Percentiles rank a stretch among this genome's conserved stretches.
These are phyloP conservation scores for Mormyrops boulengeri DNA, from an alignment of 2,797 vertebrate genomes.

Conservation along the genomic window DNA sequence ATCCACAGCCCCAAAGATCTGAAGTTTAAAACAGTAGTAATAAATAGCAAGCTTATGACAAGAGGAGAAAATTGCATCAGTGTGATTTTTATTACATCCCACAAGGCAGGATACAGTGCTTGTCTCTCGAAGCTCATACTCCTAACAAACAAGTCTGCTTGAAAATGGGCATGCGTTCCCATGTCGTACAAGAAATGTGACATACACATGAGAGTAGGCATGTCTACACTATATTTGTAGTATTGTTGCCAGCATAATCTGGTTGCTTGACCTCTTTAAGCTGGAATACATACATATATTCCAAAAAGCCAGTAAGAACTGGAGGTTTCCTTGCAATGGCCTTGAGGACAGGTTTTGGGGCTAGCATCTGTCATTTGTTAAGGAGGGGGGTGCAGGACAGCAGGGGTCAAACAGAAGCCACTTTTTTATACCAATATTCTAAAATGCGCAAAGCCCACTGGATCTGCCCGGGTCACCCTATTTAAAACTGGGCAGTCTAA, in stretches of 20 bases:
- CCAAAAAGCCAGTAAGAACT: neutral
- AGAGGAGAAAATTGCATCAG: neutral
- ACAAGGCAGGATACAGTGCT: neutral
- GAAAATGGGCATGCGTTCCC: neutral
- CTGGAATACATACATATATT: neutral
- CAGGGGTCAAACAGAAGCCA: neutral
- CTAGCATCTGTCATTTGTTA: neutral
- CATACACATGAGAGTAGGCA: neutral
- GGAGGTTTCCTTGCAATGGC: neutral
- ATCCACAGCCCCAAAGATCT: neutral
- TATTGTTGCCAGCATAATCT: neutral
- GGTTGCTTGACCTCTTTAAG: neutral
- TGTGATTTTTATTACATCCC: neutral
- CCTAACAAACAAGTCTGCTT: neutral
- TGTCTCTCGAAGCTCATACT: neutral
- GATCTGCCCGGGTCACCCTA: neutral
- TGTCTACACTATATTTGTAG: neutral
- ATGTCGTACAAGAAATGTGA: neutral
- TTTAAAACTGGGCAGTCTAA: neutral
- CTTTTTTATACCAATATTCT: neutral
- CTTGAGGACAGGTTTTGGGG: neutral
- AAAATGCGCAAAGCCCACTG: conserved; percentile 2
- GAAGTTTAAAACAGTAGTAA: neutral
- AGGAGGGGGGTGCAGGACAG: neutral
- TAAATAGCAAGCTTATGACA: neutral